A percentile compares a stretch with the other conserved stretches of the same genome.
Conservation (phyloP, 1,140 invertebrate genomes). For the Drosophila sucinea region DNA sequence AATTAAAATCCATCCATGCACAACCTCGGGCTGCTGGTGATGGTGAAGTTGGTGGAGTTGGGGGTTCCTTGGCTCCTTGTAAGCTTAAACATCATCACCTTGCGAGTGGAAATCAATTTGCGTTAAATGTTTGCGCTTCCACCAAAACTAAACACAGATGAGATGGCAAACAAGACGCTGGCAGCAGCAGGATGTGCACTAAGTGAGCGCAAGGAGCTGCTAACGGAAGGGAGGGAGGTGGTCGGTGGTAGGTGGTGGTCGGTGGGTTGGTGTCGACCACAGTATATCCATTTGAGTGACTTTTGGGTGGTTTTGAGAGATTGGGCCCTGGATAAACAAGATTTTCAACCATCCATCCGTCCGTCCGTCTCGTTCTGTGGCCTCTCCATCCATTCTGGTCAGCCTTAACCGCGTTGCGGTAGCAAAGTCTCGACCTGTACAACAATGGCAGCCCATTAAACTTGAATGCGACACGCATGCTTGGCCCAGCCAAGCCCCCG, state of each 20-base stretch:
- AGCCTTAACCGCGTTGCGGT: constrained; percentile 33
- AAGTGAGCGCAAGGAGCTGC: constrained; percentile 28
- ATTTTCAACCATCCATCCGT: constrained; percentile 26
- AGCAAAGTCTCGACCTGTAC: constrained; percentile 39
- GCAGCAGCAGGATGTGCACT: constrained; percentile 32
- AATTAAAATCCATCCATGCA: constrained; percentile 9
- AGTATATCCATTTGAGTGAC: constrained; percentile 64
- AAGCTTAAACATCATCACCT: constrained; percentile 43
- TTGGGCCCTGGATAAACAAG: constrained; percentile 21
- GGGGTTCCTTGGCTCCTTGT: not conserved
- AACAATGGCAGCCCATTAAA: constrained; percentile 63
- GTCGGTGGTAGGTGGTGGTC: not conserved
- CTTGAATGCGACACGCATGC: constrained; percentile 74
- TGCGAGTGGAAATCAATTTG: constrained; percentile 70
- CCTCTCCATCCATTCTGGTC: constrained; percentile 15
- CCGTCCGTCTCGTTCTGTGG: not conserved
- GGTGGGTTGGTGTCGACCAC: constrained; percentile 28
- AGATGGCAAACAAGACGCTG: constrained; percentile 6
- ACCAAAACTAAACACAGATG: constrained; percentile 56
- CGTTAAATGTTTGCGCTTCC: constrained; percentile 60
- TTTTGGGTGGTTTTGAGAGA: constrained; percentile 27
- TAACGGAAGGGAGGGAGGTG: not conserved
- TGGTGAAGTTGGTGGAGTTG: not conserved
- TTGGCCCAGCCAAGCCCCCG: constrained; percentile 12
- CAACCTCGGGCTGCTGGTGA: not conserved